Percentiles rank a stretch among this genome's conserved stretches.
phyloP scores from a whole-genome alignment of 1,140 invertebrate genomes.

The Heliconius hermathena region DNA sequence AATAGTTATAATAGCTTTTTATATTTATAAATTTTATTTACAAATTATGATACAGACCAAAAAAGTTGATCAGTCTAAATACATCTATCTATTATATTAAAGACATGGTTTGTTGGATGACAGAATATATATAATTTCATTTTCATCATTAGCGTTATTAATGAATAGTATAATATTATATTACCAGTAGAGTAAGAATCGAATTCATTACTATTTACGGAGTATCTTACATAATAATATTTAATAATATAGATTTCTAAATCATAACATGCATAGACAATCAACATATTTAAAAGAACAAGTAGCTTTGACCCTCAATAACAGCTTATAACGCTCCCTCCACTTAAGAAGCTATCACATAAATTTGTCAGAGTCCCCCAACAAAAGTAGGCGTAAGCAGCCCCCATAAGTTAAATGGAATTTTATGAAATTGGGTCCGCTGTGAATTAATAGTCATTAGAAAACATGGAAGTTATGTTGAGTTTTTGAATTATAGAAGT shows the following conservation, averaged over 20 bases:
- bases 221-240: neutral
- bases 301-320: conserved; percentile 23
- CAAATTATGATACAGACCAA: too few relatives aligned
- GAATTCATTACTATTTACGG: too few relatives aligned
- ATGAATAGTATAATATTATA: too few relatives aligned
- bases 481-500: neutral
- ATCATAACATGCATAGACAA: conserved; percentile 3
- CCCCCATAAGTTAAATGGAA: conserved; percentile 15
- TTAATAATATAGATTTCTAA: neutral
- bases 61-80: too few relatives aligned
- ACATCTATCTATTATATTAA: too few relatives aligned
- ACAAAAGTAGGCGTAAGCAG: conserved; percentile 28
- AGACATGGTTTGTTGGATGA: too few relatives aligned
- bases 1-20: too few relatives aligned
- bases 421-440: conserved; percentile 15
- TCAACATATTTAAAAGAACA: conserved; percentile 13
- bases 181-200: too few relatives aligned
- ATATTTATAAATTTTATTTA: too few relatives aligned
- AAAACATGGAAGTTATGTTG: conserved; percentile 10
- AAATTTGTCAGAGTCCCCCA: conserved; percentile 30
- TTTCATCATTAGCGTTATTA: too few relatives aligned
- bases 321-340: conserved; percentile 26
- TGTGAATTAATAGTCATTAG: conserved; percentile 2
- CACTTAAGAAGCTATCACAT: conserved; percentile 30
- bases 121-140: too few relatives aligned